Evolutionary conservation across 2,113 vertebrate genomes (phyloP), one percentile per base, ranked within the genome.

Genomic region (Brevimyrus niger): DNA sequence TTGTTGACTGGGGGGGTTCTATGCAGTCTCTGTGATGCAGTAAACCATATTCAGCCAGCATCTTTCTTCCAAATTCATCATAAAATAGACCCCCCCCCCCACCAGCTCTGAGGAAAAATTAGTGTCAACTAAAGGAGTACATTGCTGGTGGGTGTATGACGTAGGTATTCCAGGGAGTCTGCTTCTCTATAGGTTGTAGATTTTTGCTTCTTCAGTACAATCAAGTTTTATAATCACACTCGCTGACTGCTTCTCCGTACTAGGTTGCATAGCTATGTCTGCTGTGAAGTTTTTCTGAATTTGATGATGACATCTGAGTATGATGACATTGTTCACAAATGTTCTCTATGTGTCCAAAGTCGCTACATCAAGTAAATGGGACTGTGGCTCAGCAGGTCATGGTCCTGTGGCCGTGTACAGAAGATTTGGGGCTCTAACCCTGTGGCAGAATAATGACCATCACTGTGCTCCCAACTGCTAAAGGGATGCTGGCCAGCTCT

Each of bases 11-110:
- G 2, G 92, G 92, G 10, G 93, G 94, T 92, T 95, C 95, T 0
- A 93, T 94, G 92, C 94, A 94, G 92, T 95, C 86, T 90, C 97
- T 97, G 94, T 91, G 94, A 93, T 88, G 93, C 76, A 95, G 19
- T 91, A 92, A 94, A 94, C 93, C 55, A 80, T 5, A 84, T 80
- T 47, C 47, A 53, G 85, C 84, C 86, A 44, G 88, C 83, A 88
- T 42, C 31, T 51, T 51, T n/a, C 0, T 17, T 38, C 42, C 92
- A 94, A 92, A 94, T 51, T 87, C 44, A 85, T 9, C 21, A 38
- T 23, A 27, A 7, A 38, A 87, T 55, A 23, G 61, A n/a, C 42
- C 48, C 11, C 65, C 69, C 17, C 46, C 2, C 3, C 65, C 48
- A 13, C 87, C 65, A 35, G n/a, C 31, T 69, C 65, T 9, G 2